Evolutionary conservation across 2,888 invertebrate species (phyloP).

Genomic region (Torymus auratus): DNA sequence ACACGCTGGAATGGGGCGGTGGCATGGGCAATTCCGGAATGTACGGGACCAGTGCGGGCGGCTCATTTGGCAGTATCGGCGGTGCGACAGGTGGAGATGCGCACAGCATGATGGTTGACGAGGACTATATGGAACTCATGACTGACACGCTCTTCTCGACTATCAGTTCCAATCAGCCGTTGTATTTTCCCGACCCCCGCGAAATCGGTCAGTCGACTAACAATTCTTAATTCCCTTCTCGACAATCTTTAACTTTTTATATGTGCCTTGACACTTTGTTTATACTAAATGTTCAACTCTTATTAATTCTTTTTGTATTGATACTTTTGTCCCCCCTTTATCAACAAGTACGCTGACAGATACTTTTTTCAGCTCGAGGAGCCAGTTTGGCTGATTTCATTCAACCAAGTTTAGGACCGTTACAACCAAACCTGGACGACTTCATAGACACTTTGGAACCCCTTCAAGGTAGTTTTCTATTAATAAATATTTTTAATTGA

Average conservation of each 20-base stretch:
- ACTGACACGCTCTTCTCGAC: constrained; percentile 94
- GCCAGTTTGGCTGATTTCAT: constrained; percentile 96
- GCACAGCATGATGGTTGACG: constrained; percentile 87
- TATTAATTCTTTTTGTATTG: too few species aligned
- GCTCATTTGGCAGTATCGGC: constrained; percentile 66
- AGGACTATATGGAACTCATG: constrained; percentile 91
- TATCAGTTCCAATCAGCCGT: constrained; percentile 89
- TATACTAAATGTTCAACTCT: too few species aligned
- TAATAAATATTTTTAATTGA: too few species aligned
- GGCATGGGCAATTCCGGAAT: constrained; percentile 68
- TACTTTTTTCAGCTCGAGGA: constrained; percentile 82
- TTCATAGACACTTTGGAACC: constrained; percentile 95
- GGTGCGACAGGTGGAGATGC: constrained; percentile 77
- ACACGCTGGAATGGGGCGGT: constrained; percentile 83
- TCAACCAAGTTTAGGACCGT: constrained; percentile 97
- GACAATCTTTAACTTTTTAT: background rate
- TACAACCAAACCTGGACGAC: constrained; percentile 97
- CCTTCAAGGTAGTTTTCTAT: constrained; percentile 82
- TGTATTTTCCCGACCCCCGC: constrained; percentile 96
- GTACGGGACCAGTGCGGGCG: constrained; percentile 67
- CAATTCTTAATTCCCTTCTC: background rate
- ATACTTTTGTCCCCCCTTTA: too few species aligned
- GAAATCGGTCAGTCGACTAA: constrained; percentile 88
- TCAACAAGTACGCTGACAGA: background rate
- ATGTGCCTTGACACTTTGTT: background rate